Conservation (phyloP, 2,888 invertebrate species). For the Pherbina coryleti region DNA sequence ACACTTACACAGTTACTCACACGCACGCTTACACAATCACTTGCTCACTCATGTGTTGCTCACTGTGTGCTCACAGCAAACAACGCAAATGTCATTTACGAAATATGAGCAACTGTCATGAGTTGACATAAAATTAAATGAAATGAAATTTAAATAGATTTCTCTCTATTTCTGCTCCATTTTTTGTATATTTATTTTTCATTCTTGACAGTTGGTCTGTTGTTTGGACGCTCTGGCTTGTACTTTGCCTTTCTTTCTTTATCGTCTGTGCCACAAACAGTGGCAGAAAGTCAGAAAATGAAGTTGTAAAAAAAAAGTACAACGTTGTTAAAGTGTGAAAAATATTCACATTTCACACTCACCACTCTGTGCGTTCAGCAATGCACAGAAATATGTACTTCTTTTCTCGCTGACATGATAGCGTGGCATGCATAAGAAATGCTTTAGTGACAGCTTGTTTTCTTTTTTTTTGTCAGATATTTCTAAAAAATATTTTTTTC, state of each 20-base stretch:
- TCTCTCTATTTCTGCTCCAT: conserved; percentile 12
- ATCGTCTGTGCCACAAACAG: neutral
- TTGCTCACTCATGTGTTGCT: neutral
- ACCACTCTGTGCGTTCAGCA: neutral
- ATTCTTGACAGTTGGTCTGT: conserved; percentile 5
- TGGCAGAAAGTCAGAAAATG: neutral
- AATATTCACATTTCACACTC: conserved; percentile 7
- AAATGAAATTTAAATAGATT: conserved; percentile 38
- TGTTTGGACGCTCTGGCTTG: neutral
- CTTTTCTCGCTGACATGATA: neutral
- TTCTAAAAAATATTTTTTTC: neutral
- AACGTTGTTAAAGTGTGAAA: conserved; percentile 17
- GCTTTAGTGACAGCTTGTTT: neutral
- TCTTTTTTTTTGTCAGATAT: neutral
- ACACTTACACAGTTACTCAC: neutral
- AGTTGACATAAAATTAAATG: conserved; percentile 40
- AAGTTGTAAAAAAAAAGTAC: neutral
- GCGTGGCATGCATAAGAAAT: too few relatives aligned
- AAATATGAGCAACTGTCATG: conserved; percentile 43
- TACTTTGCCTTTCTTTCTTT: neutral
- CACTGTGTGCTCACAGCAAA: neutral
- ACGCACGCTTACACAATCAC: neutral
- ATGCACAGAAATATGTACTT: neutral
- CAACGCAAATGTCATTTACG: conserved; percentile 20
- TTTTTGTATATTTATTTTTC: neutral